Evolutionary conservation across 2,888 invertebrate species (phyloP).

Genomic region (Scelioninae gen. 1): DNA sequence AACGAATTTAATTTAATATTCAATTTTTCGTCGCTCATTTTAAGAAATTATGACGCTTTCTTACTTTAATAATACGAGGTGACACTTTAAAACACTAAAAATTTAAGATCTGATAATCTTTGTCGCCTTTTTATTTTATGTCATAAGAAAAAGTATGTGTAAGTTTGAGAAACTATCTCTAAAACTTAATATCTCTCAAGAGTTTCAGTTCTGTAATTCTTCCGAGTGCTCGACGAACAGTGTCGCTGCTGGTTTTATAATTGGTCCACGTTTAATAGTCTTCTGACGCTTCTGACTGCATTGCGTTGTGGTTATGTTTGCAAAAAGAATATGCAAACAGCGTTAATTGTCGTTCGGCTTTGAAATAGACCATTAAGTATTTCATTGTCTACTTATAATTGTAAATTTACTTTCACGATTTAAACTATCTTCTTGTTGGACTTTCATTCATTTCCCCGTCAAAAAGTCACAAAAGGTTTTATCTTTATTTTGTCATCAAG

Average conservation of each 20-base stretch:
- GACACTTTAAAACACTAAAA: slow-evolving; percentile 29
- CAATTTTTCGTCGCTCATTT: too few relatives aligned
- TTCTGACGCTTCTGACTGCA: slow-evolving; percentile 43
- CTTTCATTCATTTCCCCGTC: slow-evolving; percentile 32
- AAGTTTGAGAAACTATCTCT: slow-evolving; percentile 51
- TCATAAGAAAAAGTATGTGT: slow-evolving; percentile 36
- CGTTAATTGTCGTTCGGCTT: slow-evolving; percentile 42
- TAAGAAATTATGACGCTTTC: too few relatives aligned
- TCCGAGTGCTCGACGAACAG: slow-evolving; percentile 20
- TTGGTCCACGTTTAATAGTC: slow-evolving; percentile 44
- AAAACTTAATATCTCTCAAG: slow-evolving; percentile 40
- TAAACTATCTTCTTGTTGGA: slow-evolving; percentile 4
- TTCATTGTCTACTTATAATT: slow-evolving; percentile 47
- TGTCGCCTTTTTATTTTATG: slow-evolving; percentile 29
- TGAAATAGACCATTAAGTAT: slow-evolving; percentile 38
- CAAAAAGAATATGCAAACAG: slow-evolving; percentile 49
- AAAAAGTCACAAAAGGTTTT: not conserved
- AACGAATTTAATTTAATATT: too few relatives aligned
- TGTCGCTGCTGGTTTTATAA: slow-evolving; percentile 40
- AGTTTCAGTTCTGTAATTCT: slow-evolving; percentile 38
- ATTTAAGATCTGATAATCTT: slow-evolving; percentile 31
- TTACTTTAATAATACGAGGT: too few relatives aligned
- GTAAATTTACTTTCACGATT: slow-evolving; percentile 38
- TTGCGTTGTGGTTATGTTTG: slow-evolving; percentile 41
- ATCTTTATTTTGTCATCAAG: not conserved